Evolutionary conservation across 2,888 invertebrate species (phyloP), one percentile per base, ranked within the genome.

Genomic region (Xestia ashworthii): DNA sequence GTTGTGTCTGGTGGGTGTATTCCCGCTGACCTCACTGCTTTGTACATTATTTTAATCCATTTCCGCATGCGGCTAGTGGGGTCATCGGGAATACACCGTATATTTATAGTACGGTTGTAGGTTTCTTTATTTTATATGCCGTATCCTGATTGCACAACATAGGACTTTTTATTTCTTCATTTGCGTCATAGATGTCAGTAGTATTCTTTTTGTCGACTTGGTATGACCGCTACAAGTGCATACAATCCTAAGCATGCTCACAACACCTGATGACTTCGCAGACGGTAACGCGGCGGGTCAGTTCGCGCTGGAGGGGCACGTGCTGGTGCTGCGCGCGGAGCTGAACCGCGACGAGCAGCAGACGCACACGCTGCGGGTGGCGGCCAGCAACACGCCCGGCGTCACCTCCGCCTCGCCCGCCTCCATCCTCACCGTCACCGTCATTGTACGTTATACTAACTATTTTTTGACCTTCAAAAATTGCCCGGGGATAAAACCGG

Each of bases 301-400:
- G 75, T 96, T 96, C 87, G 88, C 80, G 58, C 88, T 92, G 8
- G 69, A 76, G 3, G 93, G 87, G 1, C 95, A 97, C 85, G 85
- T 89, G 0, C 85, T 97, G 48, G 92, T 89, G 69, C 87, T 97
- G 65, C 88, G 81, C 3, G 85, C 87, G 1, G 89, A 90, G 65
- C 91, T 98, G 85, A 94, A 97, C 90, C 96, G 97, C 69, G 95
- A 95, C 77, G 89, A 44, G 11, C 88, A 91, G 89, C 38, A 89
- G 0, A 84, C 87, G 1, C 96, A 97, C 89, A 90, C 88, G 0
- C 89, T 98, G 32, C 85, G 90, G 11, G 92, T 98, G 4, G 96
- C 96, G 0, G 97, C 97, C 9, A 95, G 97, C 76, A 97, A 97
- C 91, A 88, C 92, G 2, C 90, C 87, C 11, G 90, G 90, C 55